These are phyloP conservation scores for Pammene fasciana DNA, from an alignment of 2,888 invertebrate species.

Conservation along the genomic window DNA sequence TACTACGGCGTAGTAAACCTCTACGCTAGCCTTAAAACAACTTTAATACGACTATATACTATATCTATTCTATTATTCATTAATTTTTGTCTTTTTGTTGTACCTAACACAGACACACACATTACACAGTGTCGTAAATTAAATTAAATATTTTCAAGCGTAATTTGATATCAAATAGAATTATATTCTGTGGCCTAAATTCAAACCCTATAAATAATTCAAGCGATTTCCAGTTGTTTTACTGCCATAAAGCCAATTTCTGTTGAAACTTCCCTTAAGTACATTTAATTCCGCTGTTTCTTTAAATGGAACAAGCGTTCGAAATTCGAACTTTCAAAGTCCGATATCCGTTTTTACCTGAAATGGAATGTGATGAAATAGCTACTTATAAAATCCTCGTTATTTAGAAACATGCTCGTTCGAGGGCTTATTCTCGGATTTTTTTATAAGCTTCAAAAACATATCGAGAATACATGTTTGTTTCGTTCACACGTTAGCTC, in stretches of 20 bases:
- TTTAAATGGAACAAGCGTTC: constrained; percentile 1
- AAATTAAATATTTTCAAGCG: no score
- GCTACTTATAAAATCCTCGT: constrained; percentile 7
- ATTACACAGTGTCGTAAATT: no score
- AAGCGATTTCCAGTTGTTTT: constrained; percentile 2
- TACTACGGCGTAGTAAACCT: no score
- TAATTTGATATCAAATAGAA: not conserved
- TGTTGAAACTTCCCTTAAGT: constrained; percentile 1
- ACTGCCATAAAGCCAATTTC: constrained; percentile 3
- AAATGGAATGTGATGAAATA: constrained; percentile 23
- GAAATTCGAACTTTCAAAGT: not conserved
- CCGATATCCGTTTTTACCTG: constrained; percentile 4
- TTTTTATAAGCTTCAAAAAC: not conserved
- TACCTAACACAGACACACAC: no score
- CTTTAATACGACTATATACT: no score
- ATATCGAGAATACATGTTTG: not conserved
- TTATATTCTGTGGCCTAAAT: not conserved
- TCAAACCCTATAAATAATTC: constrained; percentile 11
- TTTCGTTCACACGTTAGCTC: not conserved
- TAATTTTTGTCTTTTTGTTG: no score
- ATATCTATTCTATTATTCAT: no score
- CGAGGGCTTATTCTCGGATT: not conserved
- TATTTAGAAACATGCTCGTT: not conserved
- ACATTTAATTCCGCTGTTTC: not conserved
- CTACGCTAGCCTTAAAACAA: no score